Evolutionary conservation across 2,888 invertebrate species (phyloP), one percentile per base, ranked within the genome.

Genomic region (Agrilus cyanescens): DNA sequence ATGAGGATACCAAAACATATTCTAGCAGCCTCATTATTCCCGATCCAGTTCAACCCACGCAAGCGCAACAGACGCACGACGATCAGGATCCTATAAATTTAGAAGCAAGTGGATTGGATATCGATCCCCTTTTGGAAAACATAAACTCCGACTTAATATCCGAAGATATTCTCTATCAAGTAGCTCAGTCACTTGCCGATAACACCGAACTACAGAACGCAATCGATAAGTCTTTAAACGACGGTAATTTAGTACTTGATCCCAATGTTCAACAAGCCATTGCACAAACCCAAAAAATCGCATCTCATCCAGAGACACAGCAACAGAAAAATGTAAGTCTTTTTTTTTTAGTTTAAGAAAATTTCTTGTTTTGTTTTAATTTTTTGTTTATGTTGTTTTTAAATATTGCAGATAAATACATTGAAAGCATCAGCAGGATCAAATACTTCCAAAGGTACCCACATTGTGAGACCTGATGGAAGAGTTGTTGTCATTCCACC

Each of bases 401-500:
- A 25, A 25, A 25, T 25, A 25, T 25, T 25, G 10, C 25, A 25
- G 15, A 14, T 33, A 33, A 33, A 33, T 37, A 37, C n/a, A 37
- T n/a, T 18, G 37, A 13, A 38, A 13, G 5, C 7, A 37, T 13
- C 35, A 40, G 7, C 34, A 37, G 12, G 3, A 25, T 12, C 6
- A 16, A 37, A 15, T 10, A 20, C 37, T 25, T 56, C 55, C 37
- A 54, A 55, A 43, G 62, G 60, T 0, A 80, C 82, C 45, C 83
- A 85, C 65, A 80, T 85, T 49, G 73, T 85, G 8, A 69, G 85
- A 14, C 73, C 78, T 14, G 83, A 85, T 59, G 85, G 85, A 1
- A 72, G 85, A 29, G 74, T 86, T 32, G 82, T 86, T 40, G 82
- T 82, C 0, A 66, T 87, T 47, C 87, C 87, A 12, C 86, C 86